Percentiles rank a stretch among this genome's conserved stretches.
These are phyloP conservation scores for Aix galericulata DNA, from an alignment of 2,113 vertebrate species.

Conservation along the genomic window DNA sequence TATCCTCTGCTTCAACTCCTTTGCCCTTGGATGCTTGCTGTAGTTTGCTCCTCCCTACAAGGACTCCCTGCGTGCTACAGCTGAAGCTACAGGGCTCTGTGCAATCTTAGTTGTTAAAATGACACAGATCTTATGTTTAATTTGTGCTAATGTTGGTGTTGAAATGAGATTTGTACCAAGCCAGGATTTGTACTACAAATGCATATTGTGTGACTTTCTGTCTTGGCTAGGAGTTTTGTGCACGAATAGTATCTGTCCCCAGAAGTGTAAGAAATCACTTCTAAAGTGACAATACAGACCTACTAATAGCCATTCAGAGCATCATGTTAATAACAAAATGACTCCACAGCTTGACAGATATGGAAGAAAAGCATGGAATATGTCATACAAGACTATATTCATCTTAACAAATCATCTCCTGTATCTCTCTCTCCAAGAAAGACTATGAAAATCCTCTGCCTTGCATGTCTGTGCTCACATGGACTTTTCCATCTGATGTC, in stretches of 20 bases:
- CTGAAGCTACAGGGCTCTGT: not conserved
- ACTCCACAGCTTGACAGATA: not conserved
- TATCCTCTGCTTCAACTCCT: not conserved
- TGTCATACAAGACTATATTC: not conserved
- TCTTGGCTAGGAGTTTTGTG: not conserved
- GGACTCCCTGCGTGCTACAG: not conserved
- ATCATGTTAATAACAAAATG: not conserved
- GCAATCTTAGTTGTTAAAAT: not conserved
- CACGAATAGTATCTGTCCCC: not conserved
- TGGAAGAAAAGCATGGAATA: not conserved
- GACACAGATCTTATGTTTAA: not conserved
- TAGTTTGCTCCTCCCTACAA: not conserved
- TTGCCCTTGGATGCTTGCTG: not conserved
- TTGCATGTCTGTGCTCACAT: not conserved
- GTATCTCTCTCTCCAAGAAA: not conserved
- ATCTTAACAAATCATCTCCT: not conserved
- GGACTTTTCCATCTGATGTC: not conserved
- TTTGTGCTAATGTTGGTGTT: not conserved
- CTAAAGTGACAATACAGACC: not conserved
- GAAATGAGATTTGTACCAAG: slow-evolving; percentile 3
- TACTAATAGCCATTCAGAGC: slow-evolving; percentile 5
- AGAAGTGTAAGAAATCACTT: not conserved
- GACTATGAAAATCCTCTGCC: not conserved
- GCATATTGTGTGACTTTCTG: not conserved
- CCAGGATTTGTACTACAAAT: not conserved